phyloP scores from a whole-genome alignment of 2,797 vertebrate genomes.

The Bradypus variegatus region DNA sequence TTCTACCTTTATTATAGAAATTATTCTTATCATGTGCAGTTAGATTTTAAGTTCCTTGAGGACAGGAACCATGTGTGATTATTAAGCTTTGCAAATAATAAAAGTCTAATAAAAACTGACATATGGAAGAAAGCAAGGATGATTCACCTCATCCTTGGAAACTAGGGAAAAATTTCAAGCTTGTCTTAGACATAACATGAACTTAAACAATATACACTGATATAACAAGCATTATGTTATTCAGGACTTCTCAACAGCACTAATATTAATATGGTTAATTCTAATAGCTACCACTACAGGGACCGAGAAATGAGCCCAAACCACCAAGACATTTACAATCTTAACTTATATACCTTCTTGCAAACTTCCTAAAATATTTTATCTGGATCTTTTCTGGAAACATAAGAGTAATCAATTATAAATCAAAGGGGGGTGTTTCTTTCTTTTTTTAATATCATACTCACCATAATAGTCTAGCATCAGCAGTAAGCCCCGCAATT shows the following conservation, averaged over 20 bases:
- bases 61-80: not conserved
- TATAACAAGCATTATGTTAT: constrained; percentile 17
- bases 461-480: constrained; percentile 93
- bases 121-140: not conserved
- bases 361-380: constrained; percentile 26
- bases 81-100: constrained; percentile 5
- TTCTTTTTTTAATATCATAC: constrained; percentile 56
- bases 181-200: not conserved
- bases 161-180: not conserved
- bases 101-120: not conserved
- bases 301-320: constrained; percentile 16
- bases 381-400: not conserved
- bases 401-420: not conserved
- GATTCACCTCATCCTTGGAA: not conserved
- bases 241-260: not conserved
- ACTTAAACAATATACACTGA: constrained; percentile 11
- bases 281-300: not conserved
- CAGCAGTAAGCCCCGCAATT: constrained; percentile 95
- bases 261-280: constrained; percentile 1
- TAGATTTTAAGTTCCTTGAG: constrained; percentile 15
- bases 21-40: not conserved
- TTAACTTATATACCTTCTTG: constrained; percentile 25
- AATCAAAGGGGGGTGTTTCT: constrained; percentile 40
- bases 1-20: not conserved
- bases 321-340: not conserved